phyloP scores from a whole-genome alignment of 2,113 vertebrate genomes.

The Rhynchomys soricoides region DNA sequence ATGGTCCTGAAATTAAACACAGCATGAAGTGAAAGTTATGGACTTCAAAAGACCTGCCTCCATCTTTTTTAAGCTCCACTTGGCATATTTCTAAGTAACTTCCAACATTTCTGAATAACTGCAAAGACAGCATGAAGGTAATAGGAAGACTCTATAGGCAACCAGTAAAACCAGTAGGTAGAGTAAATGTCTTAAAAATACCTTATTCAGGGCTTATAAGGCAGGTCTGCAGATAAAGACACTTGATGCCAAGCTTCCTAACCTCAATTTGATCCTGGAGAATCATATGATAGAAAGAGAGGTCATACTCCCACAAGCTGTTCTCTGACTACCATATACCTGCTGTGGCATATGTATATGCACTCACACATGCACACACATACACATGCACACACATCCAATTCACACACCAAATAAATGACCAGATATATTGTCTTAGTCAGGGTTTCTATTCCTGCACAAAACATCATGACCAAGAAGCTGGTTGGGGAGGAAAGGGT shows the following conservation, averaged over 20 bases:
- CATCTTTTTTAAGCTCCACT: conserved; percentile 35
- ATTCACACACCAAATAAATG: not conserved
- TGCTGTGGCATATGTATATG: not conserved
- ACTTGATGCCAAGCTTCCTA: not conserved
- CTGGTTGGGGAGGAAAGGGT: too few species aligned
- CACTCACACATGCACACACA: too few species aligned
- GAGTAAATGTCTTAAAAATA: conserved; percentile 11
- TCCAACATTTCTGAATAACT: not conserved
- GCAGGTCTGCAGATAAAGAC: too few species aligned
- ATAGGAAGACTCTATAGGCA: conserved; percentile 5
- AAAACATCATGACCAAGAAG: too few species aligned
- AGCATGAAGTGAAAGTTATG: not conserved
- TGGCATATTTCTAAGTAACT: conserved; percentile 42
- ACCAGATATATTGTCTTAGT: not conserved
- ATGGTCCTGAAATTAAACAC: conserved; percentile 68
- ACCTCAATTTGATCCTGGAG: not conserved
- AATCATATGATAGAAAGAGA: not conserved
- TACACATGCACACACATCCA: not conserved
- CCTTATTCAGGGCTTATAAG: conserved; percentile 7
- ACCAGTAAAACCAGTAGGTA: conserved; percentile 40
- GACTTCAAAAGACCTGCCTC: conserved; percentile 42
- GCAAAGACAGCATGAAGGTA: conserved; percentile 37
- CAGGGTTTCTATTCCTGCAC: too few species aligned
- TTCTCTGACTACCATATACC: not conserved
- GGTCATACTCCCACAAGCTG: too few species aligned